Evolutionary conservation across 2,113 vertebrate species (phyloP).

Genomic region (Chionis minor): DNA sequence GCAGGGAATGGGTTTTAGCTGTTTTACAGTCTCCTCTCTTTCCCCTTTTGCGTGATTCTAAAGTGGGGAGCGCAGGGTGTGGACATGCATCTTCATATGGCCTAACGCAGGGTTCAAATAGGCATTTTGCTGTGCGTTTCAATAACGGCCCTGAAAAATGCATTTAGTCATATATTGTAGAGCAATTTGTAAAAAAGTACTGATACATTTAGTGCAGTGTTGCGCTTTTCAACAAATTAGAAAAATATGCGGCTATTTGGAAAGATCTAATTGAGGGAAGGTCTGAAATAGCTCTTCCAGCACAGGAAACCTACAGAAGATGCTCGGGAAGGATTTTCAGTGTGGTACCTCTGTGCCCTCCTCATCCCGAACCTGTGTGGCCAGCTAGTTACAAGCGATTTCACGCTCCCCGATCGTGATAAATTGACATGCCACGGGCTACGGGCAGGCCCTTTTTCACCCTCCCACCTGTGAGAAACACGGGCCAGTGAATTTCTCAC

Average conservation of each 20-base stretch:
- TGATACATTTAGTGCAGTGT: not conserved
- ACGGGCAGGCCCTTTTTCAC: not conserved
- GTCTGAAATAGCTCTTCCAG: not conserved
- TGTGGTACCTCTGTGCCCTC: not conserved
- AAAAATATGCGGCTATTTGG: not conserved
- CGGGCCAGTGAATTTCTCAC: not conserved
- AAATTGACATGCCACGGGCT: not conserved
- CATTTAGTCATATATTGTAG: not conserved
- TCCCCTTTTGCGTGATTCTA: not conserved
- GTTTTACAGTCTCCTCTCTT: constrained; percentile 2
- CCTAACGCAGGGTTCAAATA: not conserved
- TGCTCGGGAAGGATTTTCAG: not conserved
- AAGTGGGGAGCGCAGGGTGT: not conserved
- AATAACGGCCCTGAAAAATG: not conserved
- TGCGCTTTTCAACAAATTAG: not conserved
- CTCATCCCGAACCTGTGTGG: not conserved
- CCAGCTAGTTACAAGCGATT: not conserved
- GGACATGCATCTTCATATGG: not conserved
- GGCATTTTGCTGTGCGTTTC: not conserved
- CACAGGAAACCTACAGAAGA: not conserved
- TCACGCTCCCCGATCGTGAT: not conserved
- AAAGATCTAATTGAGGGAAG: not conserved
- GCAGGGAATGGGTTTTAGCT: not conserved
- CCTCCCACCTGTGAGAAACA: constrained; percentile 29
- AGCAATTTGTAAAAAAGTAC: not conserved